Evolutionary conservation across 2,888 invertebrate species (phyloP).

Genomic region (Pediacus dermestoides): DNA sequence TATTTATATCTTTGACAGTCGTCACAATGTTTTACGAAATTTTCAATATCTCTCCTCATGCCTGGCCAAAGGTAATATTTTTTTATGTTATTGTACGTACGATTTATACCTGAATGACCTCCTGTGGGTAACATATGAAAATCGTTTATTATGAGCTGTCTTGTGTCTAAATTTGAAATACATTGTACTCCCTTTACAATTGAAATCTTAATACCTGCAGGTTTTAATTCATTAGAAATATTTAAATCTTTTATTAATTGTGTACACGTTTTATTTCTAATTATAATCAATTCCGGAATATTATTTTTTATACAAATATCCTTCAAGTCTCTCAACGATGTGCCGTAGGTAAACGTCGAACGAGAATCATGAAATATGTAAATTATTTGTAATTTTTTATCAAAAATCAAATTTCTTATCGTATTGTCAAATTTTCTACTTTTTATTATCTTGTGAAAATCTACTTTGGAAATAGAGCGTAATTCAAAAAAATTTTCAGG

Average conservation of each 20-base stretch:
- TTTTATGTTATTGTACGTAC: constrained; percentile 23
- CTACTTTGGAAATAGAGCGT: background rate
- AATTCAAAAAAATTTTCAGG: constrained; percentile 16
- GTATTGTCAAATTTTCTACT: no score
- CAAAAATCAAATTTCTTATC: no score
- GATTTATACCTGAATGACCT: constrained; percentile 25
- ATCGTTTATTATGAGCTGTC: constrained; percentile 27
- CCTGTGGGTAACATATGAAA: constrained; percentile 28
- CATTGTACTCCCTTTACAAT: constrained; percentile 11
- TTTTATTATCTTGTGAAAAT: background rate
- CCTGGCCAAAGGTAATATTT: constrained; percentile 21
- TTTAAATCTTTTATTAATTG: constrained; percentile 4
- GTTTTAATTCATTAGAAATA: background rate
- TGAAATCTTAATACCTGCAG: background rate
- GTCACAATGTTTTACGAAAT: constrained; percentile 23
- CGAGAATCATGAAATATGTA: constrained; percentile 6
- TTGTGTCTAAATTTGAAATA: constrained; percentile 11
- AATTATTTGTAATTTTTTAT: no score
- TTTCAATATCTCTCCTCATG: constrained; percentile 20
- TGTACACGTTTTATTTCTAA: constrained; percentile 11
- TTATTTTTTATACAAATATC: constrained; percentile 9
- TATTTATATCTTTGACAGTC: constrained; percentile 18
- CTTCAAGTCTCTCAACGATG: constrained; percentile 11
- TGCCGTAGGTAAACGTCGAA: constrained; percentile 9
- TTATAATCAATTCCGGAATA: constrained; percentile 14